Conservation (phyloP, 2,113 vertebrate species). For the Peromyscus leucopus region DNA sequence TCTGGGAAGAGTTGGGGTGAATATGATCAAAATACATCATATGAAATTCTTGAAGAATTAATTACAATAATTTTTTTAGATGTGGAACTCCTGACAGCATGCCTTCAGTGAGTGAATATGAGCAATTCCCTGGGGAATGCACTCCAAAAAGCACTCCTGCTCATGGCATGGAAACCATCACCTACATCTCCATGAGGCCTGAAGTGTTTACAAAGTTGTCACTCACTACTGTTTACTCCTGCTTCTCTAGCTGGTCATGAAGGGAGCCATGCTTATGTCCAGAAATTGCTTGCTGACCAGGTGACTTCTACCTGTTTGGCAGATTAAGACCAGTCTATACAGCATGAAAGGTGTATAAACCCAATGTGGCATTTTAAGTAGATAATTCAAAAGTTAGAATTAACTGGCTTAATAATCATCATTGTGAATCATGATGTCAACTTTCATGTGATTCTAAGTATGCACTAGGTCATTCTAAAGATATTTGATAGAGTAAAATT, state of each 20-base stretch:
- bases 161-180: not conserved
- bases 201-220: too few species aligned
- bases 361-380: not conserved
- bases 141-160: not conserved
- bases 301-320: not conserved
- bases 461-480: constrained; percentile 60
- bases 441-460: constrained; percentile 50
- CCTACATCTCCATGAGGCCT: not conserved
- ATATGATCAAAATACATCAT: not conserved
- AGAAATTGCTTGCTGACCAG: not conserved
- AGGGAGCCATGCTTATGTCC: not conserved
- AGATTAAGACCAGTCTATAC: not conserved
- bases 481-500: constrained; percentile 61
- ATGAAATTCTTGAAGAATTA: not conserved
- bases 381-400: constrained; percentile 58
- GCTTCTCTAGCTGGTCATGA: not conserved
- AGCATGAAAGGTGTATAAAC: not conserved
- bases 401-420: constrained; percentile 63
- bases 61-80: not conserved
- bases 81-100: not conserved
- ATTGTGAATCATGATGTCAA: constrained; percentile 61
- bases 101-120: fast-evolving
- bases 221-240: not conserved
- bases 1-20: not conserved
- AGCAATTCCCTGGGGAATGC: fast-evolving